phyloP scores from a whole-genome alignment of 2,797 vertebrate genomes.

The Gadopsis marmoratus region DNA sequence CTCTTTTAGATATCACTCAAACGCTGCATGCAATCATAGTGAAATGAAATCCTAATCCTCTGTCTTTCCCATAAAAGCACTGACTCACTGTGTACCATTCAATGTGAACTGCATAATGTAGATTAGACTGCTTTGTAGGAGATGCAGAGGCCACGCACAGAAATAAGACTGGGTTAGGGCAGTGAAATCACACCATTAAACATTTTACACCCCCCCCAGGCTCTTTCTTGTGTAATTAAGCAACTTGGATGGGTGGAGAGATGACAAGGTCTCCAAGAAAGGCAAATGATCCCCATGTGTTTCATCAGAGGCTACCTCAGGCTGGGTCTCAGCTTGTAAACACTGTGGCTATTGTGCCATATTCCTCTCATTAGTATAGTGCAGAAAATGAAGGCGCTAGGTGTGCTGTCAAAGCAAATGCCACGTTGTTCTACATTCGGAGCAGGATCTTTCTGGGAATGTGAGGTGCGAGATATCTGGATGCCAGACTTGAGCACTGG shows the following conservation, averaged over 20 bases:
- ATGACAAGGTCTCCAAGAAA: constrained; percentile 66
- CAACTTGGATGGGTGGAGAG: constrained; percentile 63
- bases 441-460: constrained; percentile 45
- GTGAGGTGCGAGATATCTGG: constrained; percentile 52
- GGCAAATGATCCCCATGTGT: constrained; percentile 66
- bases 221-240: constrained; percentile 75
- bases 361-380: constrained; percentile 32
- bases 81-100: constrained; percentile 42
- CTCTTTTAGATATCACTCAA: constrained; percentile 59
- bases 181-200: constrained; percentile 31
- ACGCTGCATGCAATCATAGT: constrained; percentile 57
- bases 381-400: constrained; percentile 30
- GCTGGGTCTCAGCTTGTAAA: constrained; percentile 57
- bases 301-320: constrained; percentile 53
- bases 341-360: constrained; percentile 43
- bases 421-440: constrained; percentile 29
- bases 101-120: constrained; percentile 44
- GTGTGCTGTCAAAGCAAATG: constrained; percentile 45
- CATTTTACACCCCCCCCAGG: constrained; percentile 57
- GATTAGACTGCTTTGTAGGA: constrained; percentile 41
- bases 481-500: constrained; percentile 53
- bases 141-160: constrained; percentile 35
- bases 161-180: constrained; percentile 15
- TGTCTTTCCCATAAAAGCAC: constrained; percentile 50
- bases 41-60: constrained; percentile 70